These are phyloP conservation scores for Phocoena sinus DNA, from an alignment of 2,113 vertebrate species.

Conservation along the genomic window DNA sequence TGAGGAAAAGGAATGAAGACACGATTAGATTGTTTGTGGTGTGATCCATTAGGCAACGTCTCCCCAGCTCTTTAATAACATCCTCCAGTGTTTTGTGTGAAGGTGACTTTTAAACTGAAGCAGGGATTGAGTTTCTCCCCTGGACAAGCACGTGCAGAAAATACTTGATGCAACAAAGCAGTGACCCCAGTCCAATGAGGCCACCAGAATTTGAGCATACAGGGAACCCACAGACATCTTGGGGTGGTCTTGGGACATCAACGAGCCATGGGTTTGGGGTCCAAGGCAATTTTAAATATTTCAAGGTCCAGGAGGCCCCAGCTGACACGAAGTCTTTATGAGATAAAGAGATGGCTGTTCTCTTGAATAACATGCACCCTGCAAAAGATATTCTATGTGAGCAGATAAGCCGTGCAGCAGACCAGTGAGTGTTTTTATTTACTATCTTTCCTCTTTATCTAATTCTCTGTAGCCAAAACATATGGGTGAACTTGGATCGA, in stretches of 20 bases:
- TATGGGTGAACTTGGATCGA: background rate
- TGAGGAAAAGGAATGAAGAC: background rate
- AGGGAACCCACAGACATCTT: background rate
- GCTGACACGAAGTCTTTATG: background rate
- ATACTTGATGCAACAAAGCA: background rate
- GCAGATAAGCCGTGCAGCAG: background rate
- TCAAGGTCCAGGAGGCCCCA: background rate
- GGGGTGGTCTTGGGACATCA: background rate
- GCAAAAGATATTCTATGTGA: background rate
- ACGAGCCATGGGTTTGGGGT: background rate
- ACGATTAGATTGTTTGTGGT: background rate
- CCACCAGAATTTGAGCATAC: background rate
- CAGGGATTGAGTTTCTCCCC: background rate
- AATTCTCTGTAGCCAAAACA: background rate
- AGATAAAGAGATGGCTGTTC: background rate
- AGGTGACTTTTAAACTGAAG: background rate
- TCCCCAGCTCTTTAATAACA: background rate
- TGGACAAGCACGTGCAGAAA: background rate
- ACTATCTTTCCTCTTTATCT: background rate
- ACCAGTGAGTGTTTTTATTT: background rate
- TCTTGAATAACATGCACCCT: background rate
- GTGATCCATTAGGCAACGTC: background rate
- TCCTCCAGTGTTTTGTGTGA: background rate
- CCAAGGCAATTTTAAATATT: background rate
- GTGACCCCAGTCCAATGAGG: background rate